Evolutionary conservation across 1,140 invertebrate genomes (phyloP), one percentile per base, ranked within the genome.

Genomic region (honey bee (Apis mellifera)): DNA sequence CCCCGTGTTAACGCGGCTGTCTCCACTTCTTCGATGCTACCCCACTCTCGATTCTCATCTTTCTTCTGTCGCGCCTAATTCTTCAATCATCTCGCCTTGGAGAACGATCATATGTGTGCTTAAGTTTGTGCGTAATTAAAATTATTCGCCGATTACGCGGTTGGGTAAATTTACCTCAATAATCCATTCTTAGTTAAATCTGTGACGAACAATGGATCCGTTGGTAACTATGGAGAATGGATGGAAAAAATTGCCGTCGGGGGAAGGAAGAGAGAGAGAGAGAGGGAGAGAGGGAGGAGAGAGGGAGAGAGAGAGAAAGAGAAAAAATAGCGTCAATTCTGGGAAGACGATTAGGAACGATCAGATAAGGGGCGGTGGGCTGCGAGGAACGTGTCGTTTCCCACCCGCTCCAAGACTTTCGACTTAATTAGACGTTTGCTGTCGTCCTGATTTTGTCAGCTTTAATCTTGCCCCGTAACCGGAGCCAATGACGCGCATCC

Each of bases 301-400:
- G 32, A 32, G 32, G 3, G 32, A 32, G 32, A 32, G 32, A 32
- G 32, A 32, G 32, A 32, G 32, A 32, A 4, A 32, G 17, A 19
- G 19, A 19, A 57, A 72, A 59, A 54, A 74, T 74, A 62, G 62
- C 52, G 68, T 72, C 48, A 52, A 72, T 79, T 79, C 77, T 79
- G 68, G 69, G 77, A 79, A 79, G 66, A 74, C 71, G 78, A 74
- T 73, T 74, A 81, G 62, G 71, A 74, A 60, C 78, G 71, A 81
- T 81, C 78, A 66, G 78, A 81, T 81, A 81, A 81, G 17, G n/a
- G 70, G 11, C 21, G 32, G 32, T 65, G 17, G n/a, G 0, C 23
- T 11, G 57, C 48, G 42, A 54, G 59, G 77, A 42, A 71, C 66
- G 55, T 54, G 78, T 81, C 71, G 78, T 81, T 81, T 74, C 77